Conservation (phyloP, 64 coral and sea anemone genomes). For the Stylophora pistillata region DNA sequence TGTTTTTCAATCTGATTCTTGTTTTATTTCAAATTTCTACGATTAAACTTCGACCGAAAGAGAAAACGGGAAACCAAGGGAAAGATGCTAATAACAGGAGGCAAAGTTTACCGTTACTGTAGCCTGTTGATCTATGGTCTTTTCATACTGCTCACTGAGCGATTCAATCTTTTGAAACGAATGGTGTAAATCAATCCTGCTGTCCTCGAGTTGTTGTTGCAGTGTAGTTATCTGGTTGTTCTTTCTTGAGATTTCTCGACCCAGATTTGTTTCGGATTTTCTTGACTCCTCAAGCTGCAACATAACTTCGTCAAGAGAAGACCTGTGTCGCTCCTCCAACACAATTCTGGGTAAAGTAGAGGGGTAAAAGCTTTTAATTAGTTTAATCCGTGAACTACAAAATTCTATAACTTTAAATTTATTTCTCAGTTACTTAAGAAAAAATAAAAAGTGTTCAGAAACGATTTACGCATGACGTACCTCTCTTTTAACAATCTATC, state of each 20-base stretch:
- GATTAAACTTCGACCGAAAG: no score
- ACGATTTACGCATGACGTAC: neutral
- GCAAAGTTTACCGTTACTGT: conserved; percentile 42
- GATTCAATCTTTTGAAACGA: conserved; percentile 58
- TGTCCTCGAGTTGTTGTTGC: conserved; percentile 52
- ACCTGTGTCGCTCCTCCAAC: conserved; percentile 16
- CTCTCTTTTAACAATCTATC: conserved; percentile 61
- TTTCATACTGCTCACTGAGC: conserved; percentile 59
- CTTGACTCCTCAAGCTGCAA: conserved; percentile 41
- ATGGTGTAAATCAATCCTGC: conserved; percentile 35
- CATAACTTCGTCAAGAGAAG: conserved; percentile 24
- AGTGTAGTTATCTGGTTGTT: conserved; percentile 13
- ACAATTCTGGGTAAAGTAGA: conserved; percentile 18
- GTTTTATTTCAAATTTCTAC: no score
- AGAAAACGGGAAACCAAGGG: no score
- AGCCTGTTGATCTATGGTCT: conserved; percentile 58
- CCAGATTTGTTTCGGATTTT: conserved; percentile 35
- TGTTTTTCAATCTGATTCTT: no score
- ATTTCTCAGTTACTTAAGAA: no score
- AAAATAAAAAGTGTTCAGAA: neutral
- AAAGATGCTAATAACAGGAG: neutral
- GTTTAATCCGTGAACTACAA: no score
- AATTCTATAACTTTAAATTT: no score
- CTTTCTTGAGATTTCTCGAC: conserved; percentile 31
- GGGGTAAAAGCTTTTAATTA: neutral